Evolutionary conservation across 2,113 vertebrate genomes (phyloP), one percentile per base, ranked within the genome.

Genomic region (Oreocharis arfaki): DNA sequence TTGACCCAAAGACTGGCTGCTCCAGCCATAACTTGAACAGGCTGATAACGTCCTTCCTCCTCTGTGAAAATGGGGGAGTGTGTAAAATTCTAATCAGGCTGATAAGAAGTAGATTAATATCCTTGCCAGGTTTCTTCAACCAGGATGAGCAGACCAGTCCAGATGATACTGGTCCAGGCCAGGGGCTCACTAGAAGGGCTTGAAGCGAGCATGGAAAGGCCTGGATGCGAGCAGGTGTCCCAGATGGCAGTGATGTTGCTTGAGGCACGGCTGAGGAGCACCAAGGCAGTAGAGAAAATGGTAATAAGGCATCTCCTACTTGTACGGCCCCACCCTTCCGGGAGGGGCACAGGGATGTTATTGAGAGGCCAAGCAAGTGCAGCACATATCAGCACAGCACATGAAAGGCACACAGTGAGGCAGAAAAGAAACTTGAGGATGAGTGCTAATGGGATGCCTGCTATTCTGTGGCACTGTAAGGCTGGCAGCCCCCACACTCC

Each of bases 1-100:
- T 46, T 93, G 90, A 89, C 94, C 75, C 90, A 93, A 95, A 89
- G 75, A 89, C 46, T 65, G 47, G 20, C 83, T 78, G 60, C 70
- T 91, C 35, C 56, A 81, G 22, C 37, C 16, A 1, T 59, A 59
- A 88, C 61, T 68, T 68, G 55, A 92, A 82, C 19, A 47, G 85
- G 35, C 61, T 67, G 46, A 90, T 77, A 73, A 65, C 0, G 1
- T 57, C 17, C 32, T 59, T 77, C 65, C 47, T 88, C 13, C 15
- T 57, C 37, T 47, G 26, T 71, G n/a, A 78, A 84, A 94, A 86
- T 7, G 11, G 7, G 44, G 10, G 16, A 86, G 37, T 74, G 33
- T 46, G 68, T 49, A 95, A 80, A 88, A 55, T 47, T 42, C 27
- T 55, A 44, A 32, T 11, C 33, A 75, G 28, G 24, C 24, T 78